These are phyloP conservation scores for Tragelaphus oryx DNA, from an alignment of 2,797 vertebrate genomes.

Conservation along the genomic window DNA sequence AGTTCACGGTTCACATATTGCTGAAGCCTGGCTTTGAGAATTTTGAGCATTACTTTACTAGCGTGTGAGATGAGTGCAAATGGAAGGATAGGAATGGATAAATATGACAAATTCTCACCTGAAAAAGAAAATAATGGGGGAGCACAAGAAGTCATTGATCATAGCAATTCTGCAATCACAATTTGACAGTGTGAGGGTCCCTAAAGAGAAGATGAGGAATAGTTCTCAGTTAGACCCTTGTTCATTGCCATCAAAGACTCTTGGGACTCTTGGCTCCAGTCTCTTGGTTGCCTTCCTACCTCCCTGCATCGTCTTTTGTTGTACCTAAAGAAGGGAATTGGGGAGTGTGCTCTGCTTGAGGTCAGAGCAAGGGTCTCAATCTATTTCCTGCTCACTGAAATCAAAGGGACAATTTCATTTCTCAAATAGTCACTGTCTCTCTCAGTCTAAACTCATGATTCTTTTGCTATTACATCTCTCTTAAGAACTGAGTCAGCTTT, in stretches of 20 bases:
- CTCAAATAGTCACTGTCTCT: not conserved
- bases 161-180: not conserved
- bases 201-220: not conserved
- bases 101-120: not conserved
- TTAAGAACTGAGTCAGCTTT: not conserved
- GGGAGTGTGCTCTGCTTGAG: not conserved
- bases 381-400: not conserved
- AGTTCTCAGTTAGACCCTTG: not conserved
- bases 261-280: not conserved
- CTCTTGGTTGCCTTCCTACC: not conserved
- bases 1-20: too few species aligned
- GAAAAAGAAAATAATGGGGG: not conserved
- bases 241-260: not conserved
- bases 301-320: not conserved
- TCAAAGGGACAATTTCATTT: not conserved
- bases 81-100: not conserved
- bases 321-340: not conserved
- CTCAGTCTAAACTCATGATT: not conserved
- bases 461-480: not conserved
- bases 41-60: too few species aligned
- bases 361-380: not conserved
- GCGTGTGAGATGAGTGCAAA: too few species aligned
- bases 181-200: not conserved
- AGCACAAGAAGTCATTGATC: not conserved
- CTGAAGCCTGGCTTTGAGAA: too few species aligned